Base-by-base conservation (phyloP, 2,113 vertebrate species). In the Trogon melanurus region DNA sequence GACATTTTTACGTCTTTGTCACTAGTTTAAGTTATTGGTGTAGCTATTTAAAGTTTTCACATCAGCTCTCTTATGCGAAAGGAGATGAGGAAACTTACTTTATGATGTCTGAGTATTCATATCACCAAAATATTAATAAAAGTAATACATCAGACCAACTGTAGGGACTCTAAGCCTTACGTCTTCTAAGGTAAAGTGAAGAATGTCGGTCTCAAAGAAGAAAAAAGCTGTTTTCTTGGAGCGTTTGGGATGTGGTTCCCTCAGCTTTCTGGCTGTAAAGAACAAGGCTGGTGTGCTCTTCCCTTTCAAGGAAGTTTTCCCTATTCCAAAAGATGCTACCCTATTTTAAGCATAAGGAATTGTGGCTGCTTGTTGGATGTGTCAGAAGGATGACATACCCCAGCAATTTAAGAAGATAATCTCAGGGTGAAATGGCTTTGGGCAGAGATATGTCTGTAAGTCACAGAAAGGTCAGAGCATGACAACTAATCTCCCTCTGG, bases 401-500 rank as follows among this genome's bases (percentile, higher is more conserved):
- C 79, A 62, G 76, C 65, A 83, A 80, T 86, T 93, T 48, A 48
- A 79, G 76, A 71, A 72, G 88, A 81, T 94, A 88, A 92, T 88
- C 79, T 88, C 64, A 78, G 79, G 27, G 34, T 15, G 5, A 60
- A 74, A 81, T 53, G 53, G 69, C 72, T 86, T 92, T 79, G 48
- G 19, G 71, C 36, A 73, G 66, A 85, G 89, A 30, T 67, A 73
- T 8, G 32, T 36, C 54, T 89, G 44, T 91, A 88, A 82, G 45
- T 88, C 79, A 85, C 51, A 85, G 79, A 85, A 82, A 95, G 94
- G 89, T 94, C 91, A 85, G 81, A 79, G 36, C 50, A 72, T 64
- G 81, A 75, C 74, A 79, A 20, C 62, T 90, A 45, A 89, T 91
- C 85, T 91, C 36, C 50, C 81, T 29, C 54, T 58, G 75, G 16